Evolutionary conservation across 2,113 vertebrate species (phyloP), one percentile per base, ranked within the genome.

Genomic region (Passer domesticus): DNA sequence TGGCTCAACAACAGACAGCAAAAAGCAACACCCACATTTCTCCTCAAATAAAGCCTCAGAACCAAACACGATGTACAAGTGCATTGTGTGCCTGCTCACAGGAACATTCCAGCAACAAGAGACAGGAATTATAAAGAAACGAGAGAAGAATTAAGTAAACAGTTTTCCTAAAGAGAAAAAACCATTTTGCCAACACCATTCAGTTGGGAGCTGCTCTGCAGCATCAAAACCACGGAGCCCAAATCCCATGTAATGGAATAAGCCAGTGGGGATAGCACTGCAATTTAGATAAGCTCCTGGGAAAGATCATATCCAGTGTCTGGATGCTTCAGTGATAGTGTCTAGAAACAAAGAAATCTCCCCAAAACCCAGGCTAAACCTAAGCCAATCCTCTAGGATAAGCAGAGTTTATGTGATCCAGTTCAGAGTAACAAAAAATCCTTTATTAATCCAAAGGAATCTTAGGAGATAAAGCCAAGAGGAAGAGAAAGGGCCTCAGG

Each of bases 401-500:
- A 94, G 56, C 12, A 2, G 76, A 83, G 68, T 91, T 93, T 75
- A 79, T 33, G 56, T 28, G 82, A 94, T 88, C 79, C 72, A 39
- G 56, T 79, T 95, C 8, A 20, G 56, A 94, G 66, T 59, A 64
- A 83, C 74, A 93, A 92, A 56, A 96, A 76, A 75, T 44, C 80
- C 73, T 58, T 72, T 63, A 87, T 63, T 91, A 96, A 96, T 37
- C 90, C 79, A 67, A 74, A 89, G 64, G 83, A 95, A 92, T 95
- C 92, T 83, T 53, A 59, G 43, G 79, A 94, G 88, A 94, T 86
- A 83, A 89, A 92, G 88, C 64, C 76, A 88, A 90, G 76, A 95
- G 17, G 79, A 93, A 92, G 75, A 89, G 80, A 74, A 77, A 59
- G 79, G 4, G 55, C 69, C 84, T 62, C 60, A 18, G 79, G 95